Evolutionary conservation across 2,888 invertebrate genomes (phyloP).

Genomic region (Andrena haemorrhoa): DNA sequence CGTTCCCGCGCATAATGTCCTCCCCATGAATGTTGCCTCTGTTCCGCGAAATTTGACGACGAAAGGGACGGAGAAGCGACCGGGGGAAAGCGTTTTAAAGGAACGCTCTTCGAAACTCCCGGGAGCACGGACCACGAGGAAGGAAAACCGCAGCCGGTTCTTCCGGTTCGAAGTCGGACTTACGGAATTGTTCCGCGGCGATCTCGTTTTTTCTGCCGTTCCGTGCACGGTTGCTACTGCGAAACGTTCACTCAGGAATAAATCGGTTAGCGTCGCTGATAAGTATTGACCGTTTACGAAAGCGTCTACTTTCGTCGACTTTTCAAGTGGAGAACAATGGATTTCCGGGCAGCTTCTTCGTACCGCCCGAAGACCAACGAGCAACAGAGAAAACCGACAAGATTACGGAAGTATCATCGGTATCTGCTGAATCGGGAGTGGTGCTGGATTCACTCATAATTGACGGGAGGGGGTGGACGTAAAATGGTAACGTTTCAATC

Average conservation of each 20-base stretch:
- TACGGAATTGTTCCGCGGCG: background rate
- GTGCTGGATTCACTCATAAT: constrained; percentile 34
- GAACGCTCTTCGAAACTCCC: constrained; percentile 40
- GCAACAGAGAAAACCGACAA: no score
- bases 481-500: constrained; percentile 40
- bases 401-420: background rate
- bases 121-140: background rate
- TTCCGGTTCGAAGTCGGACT: constrained; percentile 18
- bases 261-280: no score
- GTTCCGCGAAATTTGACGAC: constrained; percentile 53
- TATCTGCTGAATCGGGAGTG: no score
- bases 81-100: constrained; percentile 37
- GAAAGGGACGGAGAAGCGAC: constrained; percentile 28
- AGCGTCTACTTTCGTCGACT: no score
- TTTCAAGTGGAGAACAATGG: no score
- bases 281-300: no score
- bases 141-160: constrained; percentile 9
- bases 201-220: background rate
- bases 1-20: constrained; percentile 48
- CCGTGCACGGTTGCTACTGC: background rate
- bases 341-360: no score
- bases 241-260: no score
- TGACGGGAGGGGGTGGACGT: constrained; percentile 19
- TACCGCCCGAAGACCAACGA: no score
- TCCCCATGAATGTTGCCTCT: constrained; percentile 51